These are phyloP conservation scores for Merodon equestris DNA, from an alignment of 2,888 invertebrate genomes.

Conservation along the genomic window DNA sequence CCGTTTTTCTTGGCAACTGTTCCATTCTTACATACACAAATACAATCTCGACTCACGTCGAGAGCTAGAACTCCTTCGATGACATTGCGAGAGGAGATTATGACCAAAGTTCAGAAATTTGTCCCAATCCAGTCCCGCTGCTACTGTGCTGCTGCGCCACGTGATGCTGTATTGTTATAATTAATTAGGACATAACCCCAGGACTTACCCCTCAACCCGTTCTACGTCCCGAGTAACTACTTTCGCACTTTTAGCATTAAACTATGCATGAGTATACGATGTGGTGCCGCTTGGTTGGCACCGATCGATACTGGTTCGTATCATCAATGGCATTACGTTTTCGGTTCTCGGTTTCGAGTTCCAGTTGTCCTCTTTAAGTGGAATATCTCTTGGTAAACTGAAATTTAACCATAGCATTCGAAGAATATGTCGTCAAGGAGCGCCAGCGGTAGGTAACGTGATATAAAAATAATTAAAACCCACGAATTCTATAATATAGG, in stretches of 20 bases:
- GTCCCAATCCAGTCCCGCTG: conserved; percentile 21
- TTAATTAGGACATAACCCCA: conserved; percentile 63
- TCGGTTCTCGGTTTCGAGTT: conserved; percentile 15
- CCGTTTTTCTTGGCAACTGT: conserved; percentile 64
- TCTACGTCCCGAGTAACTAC: not conserved
- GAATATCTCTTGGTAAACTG: no score
- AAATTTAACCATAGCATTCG: no score
- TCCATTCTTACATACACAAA: conserved; percentile 30
- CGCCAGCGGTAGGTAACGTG: no score
- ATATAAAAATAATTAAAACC: no score
- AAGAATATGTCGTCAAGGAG: no score
- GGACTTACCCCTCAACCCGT: conserved; percentile 8
- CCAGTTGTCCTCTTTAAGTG: conserved; percentile 12
- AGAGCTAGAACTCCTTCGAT: conserved; percentile 37
- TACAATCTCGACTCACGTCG: not conserved
- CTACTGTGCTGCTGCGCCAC: conserved; percentile 25
- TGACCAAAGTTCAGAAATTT: conserved; percentile 50
- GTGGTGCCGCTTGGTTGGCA: no score
- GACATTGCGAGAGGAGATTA: conserved; percentile 37
- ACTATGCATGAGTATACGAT: not conserved
- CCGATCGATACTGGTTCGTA: conserved; percentile 23
- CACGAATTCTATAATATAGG: no score
- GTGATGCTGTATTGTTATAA: conserved; percentile 65
- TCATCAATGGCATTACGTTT: conserved; percentile 25
- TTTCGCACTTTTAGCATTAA: conserved; percentile 1